Evolutionary conservation across 2,113 vertebrate genomes (phyloP).

Genomic region (Hemichromis elongatus): DNA sequence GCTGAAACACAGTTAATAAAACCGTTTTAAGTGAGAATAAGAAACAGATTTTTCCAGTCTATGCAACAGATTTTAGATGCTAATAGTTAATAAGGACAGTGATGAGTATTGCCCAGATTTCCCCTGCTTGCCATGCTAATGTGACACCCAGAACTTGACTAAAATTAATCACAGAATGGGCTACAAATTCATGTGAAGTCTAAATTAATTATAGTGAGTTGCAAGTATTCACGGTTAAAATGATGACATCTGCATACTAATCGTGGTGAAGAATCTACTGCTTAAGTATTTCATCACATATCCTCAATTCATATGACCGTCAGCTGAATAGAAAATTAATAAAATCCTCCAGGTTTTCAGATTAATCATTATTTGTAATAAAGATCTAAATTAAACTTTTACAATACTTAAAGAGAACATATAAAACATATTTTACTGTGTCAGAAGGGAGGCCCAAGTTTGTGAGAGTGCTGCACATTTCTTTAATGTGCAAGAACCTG

Average conservation of each 20-base stretch:
- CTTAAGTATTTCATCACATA: neutral
- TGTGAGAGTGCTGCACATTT: neutral
- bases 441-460: neutral
- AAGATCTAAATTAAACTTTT: neutral
- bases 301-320: neutral
- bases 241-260: neutral
- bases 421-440: neutral
- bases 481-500: neutral
- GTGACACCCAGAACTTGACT: conserved; percentile 17
- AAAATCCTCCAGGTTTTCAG: neutral
- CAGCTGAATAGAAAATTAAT: neutral
- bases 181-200: neutral
- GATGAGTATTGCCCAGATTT: conserved; percentile 12
- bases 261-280: neutral
- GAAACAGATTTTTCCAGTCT: conserved; percentile 10
- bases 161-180: neutral
- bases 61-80: conserved; percentile 3
- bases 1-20: conserved; percentile 15
- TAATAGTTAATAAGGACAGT: neutral
- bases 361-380: neutral
- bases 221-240: neutral
- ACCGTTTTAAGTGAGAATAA: conserved; percentile 13
- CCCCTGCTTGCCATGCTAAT: conserved; percentile 31
- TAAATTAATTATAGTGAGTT: conserved; percentile 5
- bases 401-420: neutral